Evolutionary conservation across 1,140 invertebrate species (phyloP).

Genomic region (Leptopilina clavipes): DNA sequence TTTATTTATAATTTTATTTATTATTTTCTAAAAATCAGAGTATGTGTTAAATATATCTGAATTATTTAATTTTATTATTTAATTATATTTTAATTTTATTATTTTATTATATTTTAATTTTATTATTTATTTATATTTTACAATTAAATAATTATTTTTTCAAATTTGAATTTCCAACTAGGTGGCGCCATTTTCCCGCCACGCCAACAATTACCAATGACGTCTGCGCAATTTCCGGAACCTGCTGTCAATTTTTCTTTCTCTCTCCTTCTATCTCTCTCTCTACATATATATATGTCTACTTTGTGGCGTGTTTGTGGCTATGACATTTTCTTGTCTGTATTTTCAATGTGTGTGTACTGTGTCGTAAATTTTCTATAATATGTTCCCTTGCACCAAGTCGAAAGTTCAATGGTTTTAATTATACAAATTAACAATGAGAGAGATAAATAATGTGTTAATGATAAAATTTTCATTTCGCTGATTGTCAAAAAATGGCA

Average conservation of each 20-base stretch:
- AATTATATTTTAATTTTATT: too few species aligned
- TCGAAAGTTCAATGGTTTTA: constrained; percentile 38
- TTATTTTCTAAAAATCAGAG: too few species aligned
- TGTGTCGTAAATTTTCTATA: background rate
- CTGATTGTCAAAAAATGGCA: constrained; percentile 63
- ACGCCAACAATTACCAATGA: background rate
- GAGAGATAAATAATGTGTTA: constrained; percentile 40
- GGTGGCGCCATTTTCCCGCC: background rate
- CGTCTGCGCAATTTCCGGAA: constrained; percentile 7
- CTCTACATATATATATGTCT: too few species aligned
- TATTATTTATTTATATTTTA: too few species aligned
- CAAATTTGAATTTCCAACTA: background rate
- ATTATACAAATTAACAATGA: background rate
- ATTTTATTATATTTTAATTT: too few species aligned
- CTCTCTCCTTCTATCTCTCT: too few species aligned
- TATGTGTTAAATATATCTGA: too few species aligned
- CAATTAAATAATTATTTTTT: too few species aligned
- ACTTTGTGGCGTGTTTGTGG: too few species aligned
- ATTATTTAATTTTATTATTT: too few species aligned
- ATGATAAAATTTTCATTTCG: constrained; percentile 22
- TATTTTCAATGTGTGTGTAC: background rate
- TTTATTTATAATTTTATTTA: too few species aligned
- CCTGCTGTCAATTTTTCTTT: constrained; percentile 1
- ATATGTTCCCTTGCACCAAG: background rate
- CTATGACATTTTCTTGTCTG: background rate